Percentiles rank a stretch among this genome's conserved stretches.
These are phyloP conservation scores for Macaria liturata DNA, from an alignment of 2,888 invertebrate genomes.

Conservation along the genomic window DNA sequence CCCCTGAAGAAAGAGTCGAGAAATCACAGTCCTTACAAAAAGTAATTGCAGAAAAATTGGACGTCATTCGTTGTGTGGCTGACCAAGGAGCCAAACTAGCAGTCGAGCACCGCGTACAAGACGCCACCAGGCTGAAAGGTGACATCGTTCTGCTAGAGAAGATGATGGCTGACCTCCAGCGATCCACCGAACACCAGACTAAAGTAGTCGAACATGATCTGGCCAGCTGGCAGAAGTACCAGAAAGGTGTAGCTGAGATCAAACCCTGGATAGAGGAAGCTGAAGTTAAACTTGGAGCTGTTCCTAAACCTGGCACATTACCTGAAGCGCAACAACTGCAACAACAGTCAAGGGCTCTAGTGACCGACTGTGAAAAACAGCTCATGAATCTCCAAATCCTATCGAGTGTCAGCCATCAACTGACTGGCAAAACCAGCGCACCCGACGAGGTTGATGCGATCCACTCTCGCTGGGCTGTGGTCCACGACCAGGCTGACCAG, in stretches of 20 bases:
- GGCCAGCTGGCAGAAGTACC: slow-evolving; percentile 93
- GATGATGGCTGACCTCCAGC: slow-evolving; percentile 89
- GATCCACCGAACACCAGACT: slow-evolving; percentile 89
- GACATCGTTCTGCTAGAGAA: slow-evolving; percentile 90
- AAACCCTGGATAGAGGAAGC: slow-evolving; percentile 95
- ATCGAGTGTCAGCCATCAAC: slow-evolving; percentile 88
- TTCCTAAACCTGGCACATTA: slow-evolving; percentile 90
- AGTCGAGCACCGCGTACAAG: slow-evolving; percentile 86
- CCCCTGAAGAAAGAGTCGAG: slow-evolving; percentile 91
- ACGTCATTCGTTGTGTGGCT: slow-evolving; percentile 87
- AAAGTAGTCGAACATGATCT: slow-evolving; percentile 90
- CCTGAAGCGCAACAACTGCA: slow-evolving; percentile 92
- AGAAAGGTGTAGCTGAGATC: slow-evolving; percentile 89
- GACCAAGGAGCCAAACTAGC: slow-evolving; percentile 90
- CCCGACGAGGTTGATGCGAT: slow-evolving; percentile 93
- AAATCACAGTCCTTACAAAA: slow-evolving; percentile 90
- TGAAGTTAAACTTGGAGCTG: slow-evolving; percentile 89
- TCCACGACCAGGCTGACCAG: slow-evolving; percentile 91
- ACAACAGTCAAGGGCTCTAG: slow-evolving; percentile 87
- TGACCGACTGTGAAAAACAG: slow-evolving; percentile 90
- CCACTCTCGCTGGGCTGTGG: slow-evolving; percentile 92
- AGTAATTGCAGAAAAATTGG: slow-evolving; percentile 90
- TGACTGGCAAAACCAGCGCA: slow-evolving; percentile 89
- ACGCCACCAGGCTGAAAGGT: slow-evolving; percentile 88
- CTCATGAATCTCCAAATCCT: slow-evolving; percentile 89